Base-by-base conservation (phyloP, 2,113 vertebrate species). In the Antigone vipio region DNA sequence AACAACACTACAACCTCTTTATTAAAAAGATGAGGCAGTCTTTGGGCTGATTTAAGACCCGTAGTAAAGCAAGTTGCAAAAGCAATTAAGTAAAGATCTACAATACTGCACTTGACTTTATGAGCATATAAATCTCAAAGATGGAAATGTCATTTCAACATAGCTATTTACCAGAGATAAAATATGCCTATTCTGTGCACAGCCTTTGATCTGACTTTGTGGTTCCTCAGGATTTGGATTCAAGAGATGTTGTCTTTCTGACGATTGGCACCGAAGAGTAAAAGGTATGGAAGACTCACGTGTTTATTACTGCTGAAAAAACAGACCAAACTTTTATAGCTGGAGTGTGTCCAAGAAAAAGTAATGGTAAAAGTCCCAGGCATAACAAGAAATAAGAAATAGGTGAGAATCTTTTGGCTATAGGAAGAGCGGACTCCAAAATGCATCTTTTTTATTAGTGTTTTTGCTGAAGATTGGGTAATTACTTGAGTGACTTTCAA, bases 31-130 rank as follows among this genome's bases (percentile, higher is more conserved):
- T 69, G 66, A 89, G 18, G 22, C 49, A 35, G 13, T 59, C n/a
- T 71, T 82, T 42, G 38, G 42, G 20, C 53, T 92, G 72, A 73
- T 83, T 92, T 92, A 93, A 91, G 66, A 72, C 24, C 47, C 8
- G 27, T 21, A 92, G 53, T 82, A 85, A 92, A 95, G 83, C 45
- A 89, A 89, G 58, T 89, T 79, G 44, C 73, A 94, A 89, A 94
- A 91, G 22, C 56, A 93, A 58, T 93, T 92, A 87, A 67, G 40
- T 68, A 34, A 80, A 89, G 56, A 62, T 35, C 62, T 69, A 44
- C 58, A 82, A 34, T 82, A 42, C 53, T 86, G 40, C 27, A 40
- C 44, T 53, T 77, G 40, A 71, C 35, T 94, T 85, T 89, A 89
- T 45, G 62, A 91, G 19, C 21, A 27, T 58, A 87, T 96, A 93